Evolutionary conservation across 2,113 vertebrate species (phyloP), one percentile per base, ranked within the genome.

Genomic region (Notothenia coriiceps): DNA sequence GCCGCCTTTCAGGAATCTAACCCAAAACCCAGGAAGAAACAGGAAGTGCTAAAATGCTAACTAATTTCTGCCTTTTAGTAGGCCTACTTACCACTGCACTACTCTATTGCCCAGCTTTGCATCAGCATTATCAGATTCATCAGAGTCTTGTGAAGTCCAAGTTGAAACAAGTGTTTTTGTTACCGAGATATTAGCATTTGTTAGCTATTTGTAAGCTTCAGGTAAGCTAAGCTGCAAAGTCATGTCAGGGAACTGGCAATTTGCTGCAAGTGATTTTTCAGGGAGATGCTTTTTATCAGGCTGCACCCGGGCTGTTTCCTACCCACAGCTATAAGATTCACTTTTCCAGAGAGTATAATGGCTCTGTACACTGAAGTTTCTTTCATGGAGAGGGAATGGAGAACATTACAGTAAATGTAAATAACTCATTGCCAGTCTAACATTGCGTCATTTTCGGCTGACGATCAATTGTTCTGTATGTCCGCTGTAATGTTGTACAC

Each of bases 211-310:
- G 43, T 57, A 25, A 73, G 10, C 0, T 1, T 66, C 49, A 55
- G 52, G 13, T 46, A 50, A 20, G 18, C 55, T 68, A 67, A 51
- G 33, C 59, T 47, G 43, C 61, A 46, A 14, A 46, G 61, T 22
- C 52, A 74, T 47, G 69, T 68, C 72, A 54, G 52, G 70, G 57
- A 76, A 60, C 51, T 43, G 18, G 40, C 40, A 49, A 11, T 75
- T 61, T 76, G 43, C 62, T 66, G 50, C 51, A 64, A 43, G 74
- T 69, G 57, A 79, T 71, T 70, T 82, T 66, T 79, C 72, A 79
- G 71, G 63, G 57, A 76, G 52, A 60, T 54, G 9, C 13, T 46
- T 51, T 35, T 66, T 63, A 50, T 25, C 10, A 33, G 44, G 47
- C 35, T 40, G 65, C 40, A 46, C 46, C 12, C 17, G 22, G 10